Base-by-base conservation (phyloP, 2,113 vertebrate species). In the Numida meleagris region DNA sequence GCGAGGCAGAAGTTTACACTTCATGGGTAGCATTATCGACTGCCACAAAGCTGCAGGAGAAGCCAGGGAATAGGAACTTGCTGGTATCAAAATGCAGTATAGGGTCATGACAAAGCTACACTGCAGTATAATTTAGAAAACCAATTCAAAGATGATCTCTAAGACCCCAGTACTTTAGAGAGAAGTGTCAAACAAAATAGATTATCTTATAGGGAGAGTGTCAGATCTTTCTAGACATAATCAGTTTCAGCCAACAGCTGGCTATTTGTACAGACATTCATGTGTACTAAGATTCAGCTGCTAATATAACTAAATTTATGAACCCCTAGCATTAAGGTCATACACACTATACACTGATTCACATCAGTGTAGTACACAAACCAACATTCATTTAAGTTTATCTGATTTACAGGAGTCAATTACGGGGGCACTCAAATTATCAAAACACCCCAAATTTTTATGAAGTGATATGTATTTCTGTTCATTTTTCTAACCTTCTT, bases 401-500 rank as follows among this genome's bases (percentile, higher is more conserved):
- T 13, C 45, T 55, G 4, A 21, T 3, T 16, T n/a, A 19, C 29
- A 80, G 29, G 6, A 70, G 61, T 34, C 31, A 40, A 40, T 36
- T 61, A 4, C 16, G 34, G 59, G 53, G 31, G 23, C 42, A 19
- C 34, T 75, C 20, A 45, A 23, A 40, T 77, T 6, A 51, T 2
- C 18, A 62, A 63, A 55, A 25, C 15, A 57, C 74, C 29, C 14
- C 25, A 5, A 3, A 59, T 27, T 36, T 14, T 29, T 11, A 19
- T 0, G 6, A 38, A 83, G 25, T 2, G 1, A 14, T 34, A 51
- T 7, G 34, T 36, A 12, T 79, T 62, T 80, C 43, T 80, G 70
- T 86, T 79, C 7, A 23, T 27, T 93, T 42, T 61, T 82, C 96
- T 94, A 95, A 99, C 99, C 99, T 99, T 96, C 99, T 98, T 92